Base-by-base conservation (phyloP, 2,888 invertebrate genomes). In the Ariolimax columbianus region DNA sequence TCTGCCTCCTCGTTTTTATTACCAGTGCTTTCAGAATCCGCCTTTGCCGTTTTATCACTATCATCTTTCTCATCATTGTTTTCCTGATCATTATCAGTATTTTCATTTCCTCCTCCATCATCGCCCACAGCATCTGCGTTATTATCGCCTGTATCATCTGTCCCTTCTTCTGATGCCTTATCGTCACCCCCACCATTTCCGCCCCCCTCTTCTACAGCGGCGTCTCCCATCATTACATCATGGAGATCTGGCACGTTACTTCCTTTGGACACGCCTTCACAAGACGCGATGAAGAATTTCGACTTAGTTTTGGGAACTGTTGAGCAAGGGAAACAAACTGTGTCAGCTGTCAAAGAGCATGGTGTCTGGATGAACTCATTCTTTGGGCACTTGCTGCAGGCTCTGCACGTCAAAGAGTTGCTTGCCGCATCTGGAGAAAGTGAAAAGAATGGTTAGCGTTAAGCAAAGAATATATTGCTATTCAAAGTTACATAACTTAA, bases 261-360 rank as follows among this genome's bases (percentile, higher is more conserved):
- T 38, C 23, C 33, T 9, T 7, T 30, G 14, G 11, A 33, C n/a
- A 23, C 0, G 1, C 38, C 47, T n/a, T 38, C n/a, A 77, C 83
- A 83, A 4, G 66, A 47, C 6, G n/a, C 0, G 14, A 33, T 6
- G 77, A 38, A 72, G 38, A 17, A 38, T 68, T 78, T 59, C 17
- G 70, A 70, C 30, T 59, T 63, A 6, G 14, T 33, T 14, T 33
- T 26, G 7, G 82, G 75, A 47, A 43, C 38, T n/a, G n/a, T 9
- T 2, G 82, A 82, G 40, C 82, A 82, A 0, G 82, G 59, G 14
- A 33, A 55, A 75, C 82, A 82, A 26, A 75, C n/a, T 6, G 82
- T 43, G 43, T 82, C 75, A 33, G 40, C 11, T 26, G 9, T 38
- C 6, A 30, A 3, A 33, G 82, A 63, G 26, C 82, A 82, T 1